A percentile compares a stretch with the other conserved stretches of the same genome.
Conservation (phyloP, 1,140 invertebrate genomes). For the Dreissena polymorpha region DNA sequence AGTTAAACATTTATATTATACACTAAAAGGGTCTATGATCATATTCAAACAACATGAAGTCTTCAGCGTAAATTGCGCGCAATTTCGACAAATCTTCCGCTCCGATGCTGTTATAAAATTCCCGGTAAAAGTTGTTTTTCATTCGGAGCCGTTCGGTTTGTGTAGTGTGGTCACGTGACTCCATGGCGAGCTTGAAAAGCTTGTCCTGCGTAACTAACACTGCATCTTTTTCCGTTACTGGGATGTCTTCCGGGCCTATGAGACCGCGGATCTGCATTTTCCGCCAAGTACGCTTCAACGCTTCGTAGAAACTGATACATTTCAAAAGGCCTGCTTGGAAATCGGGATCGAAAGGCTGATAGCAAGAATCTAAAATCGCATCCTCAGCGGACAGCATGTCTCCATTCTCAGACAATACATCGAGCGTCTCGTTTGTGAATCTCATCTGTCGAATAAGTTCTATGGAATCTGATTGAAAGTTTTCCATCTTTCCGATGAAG, state of each 20-base stretch:
- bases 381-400: slow-evolving; percentile 40
- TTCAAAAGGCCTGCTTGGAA: slow-evolving; percentile 45
- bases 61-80: slow-evolving; percentile 38
- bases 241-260: slow-evolving; percentile 40
- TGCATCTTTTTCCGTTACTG: slow-evolving; percentile 22
- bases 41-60: slow-evolving; percentile 62
- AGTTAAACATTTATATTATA: not conserved
- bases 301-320: slow-evolving; percentile 62
- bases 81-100: slow-evolving; percentile 36
- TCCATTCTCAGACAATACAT: slow-evolving; percentile 25
- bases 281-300: slow-evolving; percentile 57
- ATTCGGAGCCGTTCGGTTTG: slow-evolving; percentile 21
- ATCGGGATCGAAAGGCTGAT: slow-evolving; percentile 48
- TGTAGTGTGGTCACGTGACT: not conserved
- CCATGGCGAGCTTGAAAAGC: slow-evolving; percentile 41
- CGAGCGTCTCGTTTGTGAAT: slow-evolving; percentile 46
- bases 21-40: slow-evolving; percentile 31
- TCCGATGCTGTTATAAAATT: slow-evolving; percentile 40
- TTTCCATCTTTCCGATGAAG: slow-evolving; percentile 68
- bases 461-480: slow-evolving; percentile 55
- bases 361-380: slow-evolving; percentile 58
- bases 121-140: slow-evolving; percentile 37
- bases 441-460: slow-evolving; percentile 49
- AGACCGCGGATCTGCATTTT: slow-evolving; percentile 66
- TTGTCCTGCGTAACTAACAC: not conserved